These are phyloP conservation scores for Ariopsis seemanni DNA, from an alignment of 2,113 vertebrate genomes.

Conservation along the genomic window DNA sequence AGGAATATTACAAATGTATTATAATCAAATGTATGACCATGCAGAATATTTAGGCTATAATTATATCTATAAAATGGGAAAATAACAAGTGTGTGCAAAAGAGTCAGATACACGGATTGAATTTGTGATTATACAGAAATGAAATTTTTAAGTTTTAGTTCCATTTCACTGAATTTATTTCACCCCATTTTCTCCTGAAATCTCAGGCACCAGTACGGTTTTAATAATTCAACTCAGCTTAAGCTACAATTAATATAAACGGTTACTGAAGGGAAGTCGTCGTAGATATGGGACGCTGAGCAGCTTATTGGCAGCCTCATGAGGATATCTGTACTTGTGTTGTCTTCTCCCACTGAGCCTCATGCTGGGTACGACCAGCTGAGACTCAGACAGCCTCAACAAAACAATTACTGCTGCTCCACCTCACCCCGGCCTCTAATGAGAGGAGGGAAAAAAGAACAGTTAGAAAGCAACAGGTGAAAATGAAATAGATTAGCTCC, in stretches of 20 bases:
- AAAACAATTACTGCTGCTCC: slow-evolving; percentile 59
- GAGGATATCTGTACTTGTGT: slow-evolving; percentile 56
- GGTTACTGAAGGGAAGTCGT: slow-evolving; percentile 26
- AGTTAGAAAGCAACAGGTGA: background rate
- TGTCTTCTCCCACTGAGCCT: slow-evolving; percentile 65
- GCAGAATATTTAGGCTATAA: slow-evolving; percentile 1
- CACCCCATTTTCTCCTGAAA: background rate
- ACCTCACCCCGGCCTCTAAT: slow-evolving; percentile 20
- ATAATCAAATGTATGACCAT: background rate
- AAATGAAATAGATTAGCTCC: background rate
- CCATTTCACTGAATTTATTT: background rate
- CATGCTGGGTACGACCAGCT: slow-evolving; percentile 68
- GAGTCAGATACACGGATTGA: background rate
- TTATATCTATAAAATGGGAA: background rate
- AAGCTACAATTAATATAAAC: slow-evolving; percentile 23
- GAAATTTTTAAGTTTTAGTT: background rate
- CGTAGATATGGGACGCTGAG: slow-evolving; percentile 29
- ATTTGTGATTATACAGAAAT: background rate
- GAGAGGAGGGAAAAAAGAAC: background rate
- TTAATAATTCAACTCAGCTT: slow-evolving; percentile 6
- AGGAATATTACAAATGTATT: background rate
- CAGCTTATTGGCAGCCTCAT: slow-evolving; percentile 46
- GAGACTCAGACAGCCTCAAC: slow-evolving; percentile 70
- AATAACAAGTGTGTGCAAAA: background rate
- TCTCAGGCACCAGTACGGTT: background rate